These are phyloP conservation scores for Sebastolobus altivelis DNA, from an alignment of 2,797 vertebrate species.

Conservation along the genomic window DNA sequence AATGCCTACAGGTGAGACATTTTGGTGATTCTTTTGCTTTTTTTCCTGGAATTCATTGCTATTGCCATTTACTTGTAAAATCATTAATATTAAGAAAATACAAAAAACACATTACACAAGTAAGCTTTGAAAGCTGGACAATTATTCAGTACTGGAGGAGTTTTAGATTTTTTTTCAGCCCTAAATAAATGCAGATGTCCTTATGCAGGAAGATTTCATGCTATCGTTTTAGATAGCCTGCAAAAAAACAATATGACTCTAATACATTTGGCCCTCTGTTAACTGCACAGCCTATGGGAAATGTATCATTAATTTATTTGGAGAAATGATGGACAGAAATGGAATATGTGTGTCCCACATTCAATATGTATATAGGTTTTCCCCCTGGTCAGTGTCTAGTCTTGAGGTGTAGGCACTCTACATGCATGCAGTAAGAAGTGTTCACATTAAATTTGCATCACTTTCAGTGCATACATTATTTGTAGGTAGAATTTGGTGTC, in stretches of 20 bases:
- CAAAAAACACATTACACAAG: background rate
- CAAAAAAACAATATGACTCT: background rate
- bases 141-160: background rate
- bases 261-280: background rate
- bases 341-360: conserved; percentile 53
- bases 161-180: background rate
- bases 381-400: conserved; percentile 13
- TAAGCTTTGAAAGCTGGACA: background rate
- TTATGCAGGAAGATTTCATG: background rate
- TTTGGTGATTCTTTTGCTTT: background rate
- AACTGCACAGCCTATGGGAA: background rate
- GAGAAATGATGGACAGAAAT: conserved; percentile 38
- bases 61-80: background rate
- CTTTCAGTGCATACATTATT: conserved; percentile 18
- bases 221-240: background rate
- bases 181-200: background rate
- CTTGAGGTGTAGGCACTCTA: conserved; percentile 12
- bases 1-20: background rate
- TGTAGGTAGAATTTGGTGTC: conserved; percentile 1
- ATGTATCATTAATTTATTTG: conserved; percentile 22
- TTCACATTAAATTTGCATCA: conserved; percentile 59
- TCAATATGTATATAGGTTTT: conserved; percentile 37
- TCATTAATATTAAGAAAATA: background rate
- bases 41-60: background rate
- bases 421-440: conserved; percentile 22